phyloP scores from a whole-genome alignment of 2,797 vertebrate species.

The Sebastes kiyomatsui region DNA sequence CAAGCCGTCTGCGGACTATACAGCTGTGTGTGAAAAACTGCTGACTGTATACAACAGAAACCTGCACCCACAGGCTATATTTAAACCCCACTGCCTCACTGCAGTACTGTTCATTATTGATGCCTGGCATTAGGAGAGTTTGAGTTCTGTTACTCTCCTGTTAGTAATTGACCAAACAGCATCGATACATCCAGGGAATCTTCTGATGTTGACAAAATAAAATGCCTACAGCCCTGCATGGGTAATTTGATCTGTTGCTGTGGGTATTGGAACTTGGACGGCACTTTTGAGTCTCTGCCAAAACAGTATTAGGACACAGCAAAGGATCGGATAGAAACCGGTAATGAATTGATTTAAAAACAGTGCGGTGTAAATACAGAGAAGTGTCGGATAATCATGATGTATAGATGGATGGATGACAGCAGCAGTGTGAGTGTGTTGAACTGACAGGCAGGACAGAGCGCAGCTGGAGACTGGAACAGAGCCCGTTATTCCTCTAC shows the following conservation, averaged over 20 bases:
- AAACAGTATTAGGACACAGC: background rate
- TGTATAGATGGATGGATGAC: background rate
- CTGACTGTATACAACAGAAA: background rate
- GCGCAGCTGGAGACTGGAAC: background rate
- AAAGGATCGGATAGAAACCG: background rate
- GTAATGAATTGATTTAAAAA: background rate
- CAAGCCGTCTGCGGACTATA: background rate
- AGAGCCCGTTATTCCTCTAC: background rate
- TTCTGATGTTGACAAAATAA: slow-evolving; percentile 34
- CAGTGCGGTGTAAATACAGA: background rate
- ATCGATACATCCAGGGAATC: slow-evolving; percentile 18
- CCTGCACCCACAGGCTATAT: slow-evolving; percentile 10
- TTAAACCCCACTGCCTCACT: background rate
- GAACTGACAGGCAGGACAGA: background rate
- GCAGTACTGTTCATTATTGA: slow-evolving; percentile 29
- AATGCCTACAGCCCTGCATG: slow-evolving; percentile 2
- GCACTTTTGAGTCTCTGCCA: background rate
- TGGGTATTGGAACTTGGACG: slow-evolving; percentile 2
- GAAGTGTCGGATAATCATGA: background rate
- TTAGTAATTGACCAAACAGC: slow-evolving; percentile 35
- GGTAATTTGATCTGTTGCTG: slow-evolving; percentile 29
- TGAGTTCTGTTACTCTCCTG: slow-evolving; percentile 18
- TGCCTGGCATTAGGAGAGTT: slow-evolving; percentile 16
- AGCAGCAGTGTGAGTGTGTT: background rate
- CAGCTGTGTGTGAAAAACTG: background rate